A percentile compares a stretch with the other conserved stretches of the same genome.
phyloP scores from a whole-genome alignment of 92 coral and sea anemone species.

The Siderastrea siderea region DNA sequence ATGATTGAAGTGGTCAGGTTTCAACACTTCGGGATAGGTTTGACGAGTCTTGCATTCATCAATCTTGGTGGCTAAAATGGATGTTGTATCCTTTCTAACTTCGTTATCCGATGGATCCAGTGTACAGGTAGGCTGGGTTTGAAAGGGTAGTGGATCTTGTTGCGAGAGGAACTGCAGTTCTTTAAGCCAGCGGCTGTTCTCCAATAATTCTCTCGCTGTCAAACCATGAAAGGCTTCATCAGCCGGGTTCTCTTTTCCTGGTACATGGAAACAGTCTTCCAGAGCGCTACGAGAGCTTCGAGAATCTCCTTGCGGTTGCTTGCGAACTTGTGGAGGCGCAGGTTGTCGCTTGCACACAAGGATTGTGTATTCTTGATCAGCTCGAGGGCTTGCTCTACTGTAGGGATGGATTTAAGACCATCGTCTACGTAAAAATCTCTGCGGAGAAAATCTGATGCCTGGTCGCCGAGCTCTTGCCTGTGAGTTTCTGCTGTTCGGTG shows the following conservation, averaged over 20 bases:
- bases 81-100: not conserved
- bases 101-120: not conserved
- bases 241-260: not conserved
- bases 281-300: not conserved
- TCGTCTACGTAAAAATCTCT: no score
- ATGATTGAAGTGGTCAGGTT: not conserved
- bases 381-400: slow-evolving; percentile 30
- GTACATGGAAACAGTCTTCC: no score
- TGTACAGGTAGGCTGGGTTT: not conserved
- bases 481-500: no score
- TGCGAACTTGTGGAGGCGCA: no score
- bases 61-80: not conserved
- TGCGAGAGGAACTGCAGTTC: not conserved
- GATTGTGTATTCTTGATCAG: slow-evolving; percentile 27
- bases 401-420: not conserved
- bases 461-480: not conserved
- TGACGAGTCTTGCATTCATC: not conserved
- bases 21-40: not conserved
- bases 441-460: slow-evolving; percentile 3
- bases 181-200: slow-evolving; percentile 26
- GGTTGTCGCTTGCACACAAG: slow-evolving; percentile 19
- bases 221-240: not conserved
- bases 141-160: not conserved
- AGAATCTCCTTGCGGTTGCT: slow-evolving; percentile 27
- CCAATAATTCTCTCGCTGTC: slow-evolving; percentile 17